phyloP scores from a whole-genome alignment of 2,797 vertebrate genomes.

The Pelochelys cantorii region DNA sequence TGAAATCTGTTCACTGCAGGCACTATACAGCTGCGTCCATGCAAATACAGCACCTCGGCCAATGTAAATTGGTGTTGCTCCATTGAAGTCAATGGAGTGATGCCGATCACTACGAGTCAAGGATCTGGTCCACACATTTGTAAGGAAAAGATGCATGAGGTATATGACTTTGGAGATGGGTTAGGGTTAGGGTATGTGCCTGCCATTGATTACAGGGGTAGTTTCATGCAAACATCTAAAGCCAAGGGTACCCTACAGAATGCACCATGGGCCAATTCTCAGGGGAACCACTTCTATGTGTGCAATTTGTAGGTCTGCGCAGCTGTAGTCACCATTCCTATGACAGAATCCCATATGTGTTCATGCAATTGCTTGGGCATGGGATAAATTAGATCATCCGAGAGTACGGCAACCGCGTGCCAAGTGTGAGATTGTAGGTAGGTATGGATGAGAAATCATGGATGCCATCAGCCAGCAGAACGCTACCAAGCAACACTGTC shows the following conservation, averaged over 20 bases:
- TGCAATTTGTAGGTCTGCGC: fast-evolving
- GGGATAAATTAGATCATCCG: background rate
- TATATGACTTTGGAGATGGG: background rate
- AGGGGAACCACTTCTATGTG: background rate
- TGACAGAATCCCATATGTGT: background rate
- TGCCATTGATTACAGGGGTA: background rate
- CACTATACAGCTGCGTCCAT: too few species aligned
- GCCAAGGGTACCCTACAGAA: background rate
- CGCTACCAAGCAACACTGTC: background rate
- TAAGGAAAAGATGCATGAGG: background rate
- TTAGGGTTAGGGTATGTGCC: too few species aligned
- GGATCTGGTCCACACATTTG: background rate
- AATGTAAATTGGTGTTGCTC: background rate
- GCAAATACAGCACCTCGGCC: background rate
- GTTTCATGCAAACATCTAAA: background rate
- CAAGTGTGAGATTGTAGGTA: background rate
- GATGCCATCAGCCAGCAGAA: background rate
- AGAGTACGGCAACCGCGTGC: background rate
- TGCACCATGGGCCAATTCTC: background rate
- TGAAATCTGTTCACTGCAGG: background rate
- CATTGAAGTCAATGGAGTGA: background rate
- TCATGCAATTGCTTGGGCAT: background rate
- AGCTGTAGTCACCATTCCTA: fast-evolving
- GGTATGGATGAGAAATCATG: background rate
- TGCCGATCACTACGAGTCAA: background rate